Evolutionary conservation across 2,888 invertebrate genomes (phyloP), one percentile per base, ranked within the genome.

Genomic region (Lamellibrachia satsuma): DNA sequence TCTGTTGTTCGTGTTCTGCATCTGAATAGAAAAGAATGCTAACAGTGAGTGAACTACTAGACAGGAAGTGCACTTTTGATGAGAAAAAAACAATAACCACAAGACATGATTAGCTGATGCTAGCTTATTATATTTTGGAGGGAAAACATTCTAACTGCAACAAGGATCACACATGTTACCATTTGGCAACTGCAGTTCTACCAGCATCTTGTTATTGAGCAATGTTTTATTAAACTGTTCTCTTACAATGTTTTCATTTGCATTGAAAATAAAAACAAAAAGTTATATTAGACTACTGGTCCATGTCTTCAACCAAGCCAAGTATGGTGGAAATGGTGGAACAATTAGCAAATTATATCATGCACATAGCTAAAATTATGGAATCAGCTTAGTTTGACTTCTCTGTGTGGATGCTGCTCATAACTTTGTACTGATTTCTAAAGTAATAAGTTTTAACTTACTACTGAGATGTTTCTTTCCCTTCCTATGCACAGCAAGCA

Each of bases 401-500:
- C 39, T 39, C 39, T 39, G 39, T 39, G 39, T 39, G 39, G 39
- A 39, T 39, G 39, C 39, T 39, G 39, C 39, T 39, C 39, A 39
- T 39, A 39, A 39, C 39, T 39, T 39, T 39, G 39, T 39, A 39
- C 39, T 39, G 39, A 39, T 39, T 39, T 39, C 39, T 39, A 39
- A 39, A 39, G 75, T 75, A 75, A 11, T 1, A 22, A 0, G 75
- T 75, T 75, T 75, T 6, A 75, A 75, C 94, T 94, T 94, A 95
- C 95, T 94, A 90, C 93, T 91, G 92, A 93, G 93, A 94, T 96
- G 96, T 93, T 95, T 95, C 93, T 95, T 96, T 52, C 95, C 96
- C 92, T 94, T 93, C 92, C 95, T 94, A 92, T 96, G 96, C 22
- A 95, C 93, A 60, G 94, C 93, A 52, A 95, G 94, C 95, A 96